phyloP scores from a whole-genome alignment of 2,888 invertebrate species.

The Deilephila elpenor region DNA sequence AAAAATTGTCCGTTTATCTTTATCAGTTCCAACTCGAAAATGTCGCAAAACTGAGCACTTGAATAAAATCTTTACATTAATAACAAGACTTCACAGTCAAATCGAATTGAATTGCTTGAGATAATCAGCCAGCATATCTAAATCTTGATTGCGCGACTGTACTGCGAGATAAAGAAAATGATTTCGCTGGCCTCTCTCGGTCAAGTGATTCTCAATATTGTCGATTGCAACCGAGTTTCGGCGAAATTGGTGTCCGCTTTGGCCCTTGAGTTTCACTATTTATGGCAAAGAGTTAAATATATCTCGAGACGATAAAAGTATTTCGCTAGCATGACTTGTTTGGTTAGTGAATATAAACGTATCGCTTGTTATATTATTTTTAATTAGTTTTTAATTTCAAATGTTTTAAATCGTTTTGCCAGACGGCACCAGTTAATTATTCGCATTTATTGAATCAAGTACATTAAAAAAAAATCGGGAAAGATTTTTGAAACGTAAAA shows the following conservation, averaged over 20 bases:
- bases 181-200: constrained; percentile 38
- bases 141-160: constrained; percentile 34
- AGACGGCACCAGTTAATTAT: background rate
- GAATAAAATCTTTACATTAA: background rate
- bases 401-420: too few relatives aligned
- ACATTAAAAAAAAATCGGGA: background rate
- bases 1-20: background rate
- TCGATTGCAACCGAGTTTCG: constrained; percentile 25
- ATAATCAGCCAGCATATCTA: constrained; percentile 25
- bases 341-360: too few relatives aligned
- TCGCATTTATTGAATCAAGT: background rate
- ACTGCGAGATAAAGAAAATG: constrained; percentile 37
- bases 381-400: too few relatives aligned
- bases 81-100: background rate
- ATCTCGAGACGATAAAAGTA: background rate
- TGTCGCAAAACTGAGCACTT: background rate
- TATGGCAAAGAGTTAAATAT: background rate
- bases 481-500: constrained; percentile 12
- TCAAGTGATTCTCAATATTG: constrained; percentile 39
- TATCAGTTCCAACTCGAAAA: background rate
- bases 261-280: background rate
- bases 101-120: constrained; percentile 2
- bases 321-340: background rate
- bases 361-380: too few relatives aligned
- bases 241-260: background rate